Base-by-base conservation (phyloP, 1,140 invertebrate genomes). In the Aporrectodea caliginosa region DNA sequence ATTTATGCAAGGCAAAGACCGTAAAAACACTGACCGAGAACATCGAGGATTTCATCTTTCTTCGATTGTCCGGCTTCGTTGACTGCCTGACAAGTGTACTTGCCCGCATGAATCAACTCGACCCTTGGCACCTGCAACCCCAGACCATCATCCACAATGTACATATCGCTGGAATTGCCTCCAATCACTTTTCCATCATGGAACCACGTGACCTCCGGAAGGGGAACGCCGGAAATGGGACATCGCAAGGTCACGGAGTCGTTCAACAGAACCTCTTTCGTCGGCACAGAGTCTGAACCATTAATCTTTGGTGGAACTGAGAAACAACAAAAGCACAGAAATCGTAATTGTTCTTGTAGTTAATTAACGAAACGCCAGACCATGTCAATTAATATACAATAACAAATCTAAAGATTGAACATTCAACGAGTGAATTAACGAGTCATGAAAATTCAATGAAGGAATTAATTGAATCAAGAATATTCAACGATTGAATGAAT, bases 1-100 rank as follows among this genome's bases (percentile, higher is more conserved):
- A n/a, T n/a, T n/a, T n/a, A n/a, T n/a, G n/a, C n/a, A n/a, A n/a
- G n/a, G n/a, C n/a, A n/a, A n/a, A n/a, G n/a, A n/a, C n/a, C n/a
- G n/a, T n/a, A n/a, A n/a, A n/a, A n/a, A n/a, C n/a, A 85, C 85
- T 82, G 89, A 93, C 92, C 91, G 83, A 92, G 91, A 35, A 93
- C 91, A 79, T 90, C 85, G 35, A 94, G 86, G 82, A 89, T 86
- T 78, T 92, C 91, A 2, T 90, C 90, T 82, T 91, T 92, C 82
- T 90, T 91, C 70, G 91, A 90, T 89, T 88, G 91, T 90, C 90
- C 94, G 90, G 84, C 93, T 90, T 80, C 89, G 90, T 89, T 93
- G 90, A 79, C 89, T 83, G 83, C 93, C 84, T 82, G 88, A 87
- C 87, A 95, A 85, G 84, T 93, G 91, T 85, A 89, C 82, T 85